Evolutionary conservation across 1,140 invertebrate species (phyloP).

Genomic region (Hypothenemus hampei): DNA sequence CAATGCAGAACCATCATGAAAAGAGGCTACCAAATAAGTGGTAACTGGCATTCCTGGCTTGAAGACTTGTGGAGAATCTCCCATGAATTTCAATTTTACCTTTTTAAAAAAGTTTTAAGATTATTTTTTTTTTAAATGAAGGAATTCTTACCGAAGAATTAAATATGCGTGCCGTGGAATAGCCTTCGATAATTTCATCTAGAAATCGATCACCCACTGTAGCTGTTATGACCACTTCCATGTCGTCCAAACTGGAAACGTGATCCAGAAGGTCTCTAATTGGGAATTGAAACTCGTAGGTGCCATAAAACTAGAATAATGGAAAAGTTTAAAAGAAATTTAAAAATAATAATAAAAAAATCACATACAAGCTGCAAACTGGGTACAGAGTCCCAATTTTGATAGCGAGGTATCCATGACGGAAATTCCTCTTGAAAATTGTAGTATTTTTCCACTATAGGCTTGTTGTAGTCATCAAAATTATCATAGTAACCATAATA

Average conservation of each 20-base stretch:
- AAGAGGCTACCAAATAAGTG: slow-evolving; percentile 67
- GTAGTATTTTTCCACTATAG: slow-evolving; percentile 63
- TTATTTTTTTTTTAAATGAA: not conserved
- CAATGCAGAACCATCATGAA: slow-evolving; percentile 71
- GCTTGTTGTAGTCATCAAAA: slow-evolving; percentile 48
- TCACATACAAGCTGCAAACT: slow-evolving; percentile 64
- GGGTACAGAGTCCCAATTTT: slow-evolving; percentile 54
- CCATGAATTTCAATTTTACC: slow-evolving; percentile 50
- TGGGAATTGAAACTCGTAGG: slow-evolving; percentile 78
- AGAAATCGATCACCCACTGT: slow-evolving; percentile 86
- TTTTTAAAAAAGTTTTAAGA: slow-evolving; percentile 3
- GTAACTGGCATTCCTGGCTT: slow-evolving; percentile 88
- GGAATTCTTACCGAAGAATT: slow-evolving; percentile 66
- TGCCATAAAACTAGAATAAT: slow-evolving; percentile 71
- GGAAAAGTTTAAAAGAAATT: slow-evolving; percentile 53
- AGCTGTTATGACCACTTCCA: slow-evolving; percentile 82
- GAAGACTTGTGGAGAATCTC: slow-evolving; percentile 86
- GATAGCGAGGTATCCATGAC: slow-evolving; percentile 63
- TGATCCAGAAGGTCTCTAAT: slow-evolving; percentile 70
- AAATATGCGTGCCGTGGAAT: slow-evolving; percentile 79
- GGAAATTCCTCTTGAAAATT: slow-evolving; percentile 74
- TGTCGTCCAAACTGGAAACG: slow-evolving; percentile 63
- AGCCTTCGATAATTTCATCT: slow-evolving; percentile 81
- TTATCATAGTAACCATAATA: slow-evolving; percentile 25
- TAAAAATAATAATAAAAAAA: slow-evolving; percentile 39